A percentile compares a stretch with the other conserved stretches of the same genome.
These are phyloP conservation scores for Hemaris fuciformis DNA, from an alignment of 2,888 invertebrate species.

Conservation along the genomic window DNA sequence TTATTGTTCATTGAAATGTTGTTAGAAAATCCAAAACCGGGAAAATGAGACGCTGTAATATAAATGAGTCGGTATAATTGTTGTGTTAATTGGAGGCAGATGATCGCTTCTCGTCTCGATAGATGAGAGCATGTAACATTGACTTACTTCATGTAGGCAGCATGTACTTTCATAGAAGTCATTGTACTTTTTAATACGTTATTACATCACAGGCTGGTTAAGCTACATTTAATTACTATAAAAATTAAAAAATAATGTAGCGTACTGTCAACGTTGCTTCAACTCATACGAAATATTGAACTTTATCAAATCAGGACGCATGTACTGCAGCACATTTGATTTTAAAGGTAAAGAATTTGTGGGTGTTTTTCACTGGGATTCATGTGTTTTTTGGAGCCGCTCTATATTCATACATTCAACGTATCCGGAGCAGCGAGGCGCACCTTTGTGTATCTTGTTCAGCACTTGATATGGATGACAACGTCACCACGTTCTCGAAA, in stretches of 20 bases:
- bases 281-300: not conserved
- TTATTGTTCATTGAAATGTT: no score
- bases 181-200: not conserved
- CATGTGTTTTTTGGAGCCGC: conserved; percentile 6
- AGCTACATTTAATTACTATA: not conserved
- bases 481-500: not conserved
- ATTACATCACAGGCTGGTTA: no score
- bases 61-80: no score
- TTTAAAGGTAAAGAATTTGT: not conserved
- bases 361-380: not conserved
- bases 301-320: not conserved
- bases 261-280: not conserved
- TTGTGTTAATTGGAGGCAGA: no score
- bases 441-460: not conserved
- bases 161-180: no score
- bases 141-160: no score
- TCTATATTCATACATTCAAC: conserved; percentile 2
- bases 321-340: not conserved
- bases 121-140: no score
- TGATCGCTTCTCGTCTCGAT: no score
- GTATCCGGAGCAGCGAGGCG: not conserved
- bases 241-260: not conserved
- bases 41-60: no score
- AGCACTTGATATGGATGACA: not conserved
- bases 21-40: no score